These are phyloP conservation scores for Luehdorfia chinensis DNA, from an alignment of 1,140 invertebrate species.

Conservation along the genomic window DNA sequence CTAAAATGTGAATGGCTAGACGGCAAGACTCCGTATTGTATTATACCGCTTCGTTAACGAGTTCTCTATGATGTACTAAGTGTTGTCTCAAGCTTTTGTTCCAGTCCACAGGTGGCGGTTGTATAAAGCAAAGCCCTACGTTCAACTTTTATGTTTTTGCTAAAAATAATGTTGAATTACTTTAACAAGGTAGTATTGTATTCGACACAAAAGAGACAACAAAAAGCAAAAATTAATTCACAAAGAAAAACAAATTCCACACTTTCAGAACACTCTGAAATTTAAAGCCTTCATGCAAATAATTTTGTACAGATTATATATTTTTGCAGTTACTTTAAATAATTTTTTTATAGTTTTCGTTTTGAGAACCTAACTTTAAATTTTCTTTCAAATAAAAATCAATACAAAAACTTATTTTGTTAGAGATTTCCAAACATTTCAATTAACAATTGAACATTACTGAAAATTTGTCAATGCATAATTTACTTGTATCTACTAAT, in stretches of 20 bases:
- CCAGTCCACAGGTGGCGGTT: slow-evolving; percentile 11
- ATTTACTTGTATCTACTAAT: no score
- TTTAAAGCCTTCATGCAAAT: neutral
- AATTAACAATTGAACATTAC: no score
- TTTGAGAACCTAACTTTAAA: no score
- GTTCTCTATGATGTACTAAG: slow-evolving; percentile 6
- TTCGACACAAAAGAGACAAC: no score
- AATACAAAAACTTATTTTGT: no score
- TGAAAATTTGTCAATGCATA: no score
- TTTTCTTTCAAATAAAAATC: no score
- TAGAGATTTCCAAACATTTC: no score
- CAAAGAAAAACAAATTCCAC: neutral
- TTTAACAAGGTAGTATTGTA: neutral
- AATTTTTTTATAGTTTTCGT: no score
- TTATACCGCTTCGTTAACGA: slow-evolving; percentile 32
- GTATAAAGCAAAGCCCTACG: neutral
- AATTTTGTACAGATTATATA: no score
- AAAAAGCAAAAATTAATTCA: neutral
- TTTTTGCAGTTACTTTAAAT: no score
- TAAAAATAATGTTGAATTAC: slow-evolving; percentile 7
- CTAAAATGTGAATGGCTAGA: slow-evolving; percentile 47
- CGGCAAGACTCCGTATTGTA: slow-evolving; percentile 47
- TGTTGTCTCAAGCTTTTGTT: slow-evolving; percentile 13
- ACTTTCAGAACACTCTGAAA: neutral
- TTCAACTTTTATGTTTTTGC: slow-evolving; percentile 5